Percentiles rank a stretch among this genome's conserved stretches.
Conservation (phyloP, 2,888 invertebrate genomes). For the Lacanobia oleracea region DNA sequence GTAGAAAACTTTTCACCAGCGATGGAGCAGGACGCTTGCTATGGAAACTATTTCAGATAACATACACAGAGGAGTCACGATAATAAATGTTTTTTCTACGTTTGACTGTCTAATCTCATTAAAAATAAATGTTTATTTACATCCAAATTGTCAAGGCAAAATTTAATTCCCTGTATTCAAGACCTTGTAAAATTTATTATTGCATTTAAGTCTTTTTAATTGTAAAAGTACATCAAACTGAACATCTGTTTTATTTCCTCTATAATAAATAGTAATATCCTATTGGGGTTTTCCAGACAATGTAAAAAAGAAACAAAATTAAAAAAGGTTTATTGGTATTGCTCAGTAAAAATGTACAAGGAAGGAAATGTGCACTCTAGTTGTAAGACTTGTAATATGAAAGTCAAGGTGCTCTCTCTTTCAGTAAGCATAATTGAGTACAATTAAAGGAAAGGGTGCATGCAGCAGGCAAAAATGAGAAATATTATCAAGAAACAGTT, state of each 20-base stretch:
- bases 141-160: too few relatives aligned
- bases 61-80: neutral
- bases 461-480: too few relatives aligned
- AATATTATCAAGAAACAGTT: too few relatives aligned
- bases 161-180: neutral
- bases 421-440: too few relatives aligned
- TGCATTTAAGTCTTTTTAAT: constrained; percentile 3
- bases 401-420: too few relatives aligned
- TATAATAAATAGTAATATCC: neutral
- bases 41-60: constrained; percentile 18
- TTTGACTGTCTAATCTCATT: neutral
- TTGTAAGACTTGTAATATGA: too few relatives aligned
- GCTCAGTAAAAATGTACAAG: too few relatives aligned
- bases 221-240: neutral
- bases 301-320: too few relatives aligned
- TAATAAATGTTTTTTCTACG: constrained; percentile 10
- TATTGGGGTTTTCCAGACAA: neutral
- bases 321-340: too few relatives aligned
- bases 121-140: neutral
- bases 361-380: too few relatives aligned
- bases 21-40: neutral
- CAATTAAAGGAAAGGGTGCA: too few relatives aligned
- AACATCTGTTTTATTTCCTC: neutral
- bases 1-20: constrained; percentile 24
- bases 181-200: constrained; percentile 1